Conservation (phyloP, 2,797 vertebrate species). For the Chaenodraco wilsoni region DNA sequence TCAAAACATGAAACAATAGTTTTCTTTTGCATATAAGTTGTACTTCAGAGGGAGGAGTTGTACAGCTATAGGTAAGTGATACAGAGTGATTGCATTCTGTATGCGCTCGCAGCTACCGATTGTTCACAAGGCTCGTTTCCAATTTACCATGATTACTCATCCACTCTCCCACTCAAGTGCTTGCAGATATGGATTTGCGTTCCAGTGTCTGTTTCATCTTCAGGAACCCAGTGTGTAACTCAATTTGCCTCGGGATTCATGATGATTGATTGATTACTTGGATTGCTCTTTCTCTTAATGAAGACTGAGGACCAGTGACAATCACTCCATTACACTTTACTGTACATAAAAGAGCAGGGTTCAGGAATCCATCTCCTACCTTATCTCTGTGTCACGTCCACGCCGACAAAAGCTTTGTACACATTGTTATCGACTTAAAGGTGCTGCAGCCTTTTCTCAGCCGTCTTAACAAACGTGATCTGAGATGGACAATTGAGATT, state of each 20-base stretch:
- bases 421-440: constrained; percentile 32
- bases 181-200: constrained; percentile 67
- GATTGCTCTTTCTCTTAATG: constrained; percentile 51
- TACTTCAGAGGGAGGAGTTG: constrained; percentile 7
- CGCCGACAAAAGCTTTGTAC: constrained; percentile 31
- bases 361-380: constrained; percentile 38
- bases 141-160: constrained; percentile 64
- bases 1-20: too few species aligned
- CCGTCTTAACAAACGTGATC: constrained; percentile 43
- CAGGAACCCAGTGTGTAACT: constrained; percentile 53
- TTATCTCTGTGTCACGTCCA: constrained; percentile 18
- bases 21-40: background rate
- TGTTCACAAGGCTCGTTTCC: constrained; percentile 59
- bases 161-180: constrained; percentile 61
- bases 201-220: constrained; percentile 63
- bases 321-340: constrained; percentile 56
- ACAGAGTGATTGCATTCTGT: constrained; percentile 34
- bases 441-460: constrained; percentile 10
- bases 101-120: constrained; percentile 42
- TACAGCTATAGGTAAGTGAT: constrained; percentile 19
- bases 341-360: constrained; percentile 40
- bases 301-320: constrained; percentile 63
- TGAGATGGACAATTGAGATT: constrained; percentile 37
- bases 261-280: constrained; percentile 68
- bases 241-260: constrained; percentile 56